These are phyloP conservation scores for Eupithecia abbreviata DNA, from an alignment of 2,888 invertebrate genomes.

Conservation along the genomic window DNA sequence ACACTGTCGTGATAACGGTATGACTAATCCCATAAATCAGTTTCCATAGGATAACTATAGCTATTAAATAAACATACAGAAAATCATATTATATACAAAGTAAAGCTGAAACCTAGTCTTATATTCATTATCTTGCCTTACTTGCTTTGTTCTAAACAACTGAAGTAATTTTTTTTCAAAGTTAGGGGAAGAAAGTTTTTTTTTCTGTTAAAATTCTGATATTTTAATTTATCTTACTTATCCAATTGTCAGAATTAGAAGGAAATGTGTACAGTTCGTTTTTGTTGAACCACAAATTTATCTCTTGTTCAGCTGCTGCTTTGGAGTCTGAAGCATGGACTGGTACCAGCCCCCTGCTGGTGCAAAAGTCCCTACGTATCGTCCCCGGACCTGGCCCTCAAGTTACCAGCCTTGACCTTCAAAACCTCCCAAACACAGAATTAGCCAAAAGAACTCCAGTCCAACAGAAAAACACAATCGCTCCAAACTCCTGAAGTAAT, in stretches of 20 bases:
- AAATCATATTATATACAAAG: too few species aligned
- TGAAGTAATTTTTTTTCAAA: background rate
- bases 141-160: background rate
- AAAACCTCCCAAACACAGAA: background rate
- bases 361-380: slow-evolving; percentile 8
- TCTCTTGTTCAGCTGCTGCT: slow-evolving; percentile 6
- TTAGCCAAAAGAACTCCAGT: slow-evolving; percentile 8
- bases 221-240: background rate
- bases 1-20: too few species aligned
- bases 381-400: background rate
- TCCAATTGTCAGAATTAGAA: background rate
- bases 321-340: slow-evolving; percentile 3
- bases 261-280: slow-evolving; percentile 23
- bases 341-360: background rate
- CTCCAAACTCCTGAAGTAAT: slow-evolving; percentile 14
- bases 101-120: too few species aligned
- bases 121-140: background rate
- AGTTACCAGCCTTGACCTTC: background rate
- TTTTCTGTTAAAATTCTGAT: too few species aligned
- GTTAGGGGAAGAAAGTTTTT: background rate
- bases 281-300: slow-evolving; percentile 5
- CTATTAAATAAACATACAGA: too few species aligned
- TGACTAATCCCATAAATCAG: too few species aligned
- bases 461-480: slow-evolving; percentile 14
- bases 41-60: too few species aligned